Evolutionary conservation across 2,113 vertebrate genomes (phyloP), one percentile per base, ranked within the genome.

Genomic region (Arothron firmamentum): DNA sequence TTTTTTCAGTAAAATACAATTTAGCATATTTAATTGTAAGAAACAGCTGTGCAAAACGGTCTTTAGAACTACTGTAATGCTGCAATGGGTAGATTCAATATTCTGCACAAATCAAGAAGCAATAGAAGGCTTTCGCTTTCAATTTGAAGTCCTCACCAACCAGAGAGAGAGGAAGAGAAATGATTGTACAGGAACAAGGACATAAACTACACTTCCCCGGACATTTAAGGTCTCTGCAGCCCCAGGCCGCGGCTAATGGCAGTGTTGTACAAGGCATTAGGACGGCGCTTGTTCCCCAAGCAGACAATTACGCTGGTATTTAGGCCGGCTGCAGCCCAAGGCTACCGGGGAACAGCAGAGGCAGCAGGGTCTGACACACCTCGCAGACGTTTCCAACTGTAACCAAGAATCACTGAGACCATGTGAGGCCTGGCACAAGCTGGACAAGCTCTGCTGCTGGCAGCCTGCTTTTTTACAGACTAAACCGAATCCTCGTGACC

Each of bases 251-350:
- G 87, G 90, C 88, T 92, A 92, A 93, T 92, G 92, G 91, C 88
- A 89, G 92, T 92, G 95, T 93, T 90, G 88, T 93, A 94, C 93
- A 94, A 91, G 91, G 92, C 90, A 87, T 86, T 90, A 93, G 85
- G 70, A 83, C 80, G 85, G 81, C 54, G 77, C 83, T 86, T 82
- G 84, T 77, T 90, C 87, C 72, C 85, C 72, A 70, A 90, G 89
- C 86, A 81, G 88, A 91, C 92, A 94, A 98, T 96, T 94, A 97
- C 71, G 77, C 83, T 52, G 80, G 90, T 92, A 92, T 94, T 97
- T 94, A 95, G 92, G 88, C 88, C 90, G 91, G 93, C 92, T 89
- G 92, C 90, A 59, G 86, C 87, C 91, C 91, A 20, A 69, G 77
- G 87, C 72, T 85, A 88, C 87, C 78, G 67, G 65, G 88, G 60